Evolutionary conservation across 2,888 invertebrate species (phyloP).

Genomic region (Fissipunctia ypsillon): DNA sequence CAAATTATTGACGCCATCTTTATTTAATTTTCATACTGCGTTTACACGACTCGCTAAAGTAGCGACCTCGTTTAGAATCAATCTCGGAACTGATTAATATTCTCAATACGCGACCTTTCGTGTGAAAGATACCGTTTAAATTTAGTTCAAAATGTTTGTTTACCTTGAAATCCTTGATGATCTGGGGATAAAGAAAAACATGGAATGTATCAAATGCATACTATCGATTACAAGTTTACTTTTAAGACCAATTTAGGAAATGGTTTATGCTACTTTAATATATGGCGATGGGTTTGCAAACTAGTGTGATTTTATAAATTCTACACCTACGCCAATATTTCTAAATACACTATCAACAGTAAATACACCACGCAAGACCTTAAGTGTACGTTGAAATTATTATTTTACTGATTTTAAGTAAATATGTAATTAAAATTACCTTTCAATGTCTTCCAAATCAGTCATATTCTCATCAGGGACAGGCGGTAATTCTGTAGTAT

Average conservation of each 20-base stretch:
- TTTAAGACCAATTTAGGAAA: constrained; percentile 37
- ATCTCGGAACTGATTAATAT: constrained; percentile 55
- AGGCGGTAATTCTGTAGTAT: constrained; percentile 87
- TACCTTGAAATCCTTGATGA: constrained; percentile 63
- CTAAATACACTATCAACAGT: constrained; percentile 16
- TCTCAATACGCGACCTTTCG: constrained; percentile 41
- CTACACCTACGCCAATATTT: constrained; percentile 41
- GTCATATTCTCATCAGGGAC: constrained; percentile 86
- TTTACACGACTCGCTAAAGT: constrained; percentile 39
- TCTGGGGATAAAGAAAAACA: constrained; percentile 63
- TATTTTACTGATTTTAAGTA: constrained; percentile 16
- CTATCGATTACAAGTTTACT: constrained; percentile 15
- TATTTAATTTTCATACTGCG: constrained; percentile 53
- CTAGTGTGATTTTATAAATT: constrained; percentile 52
- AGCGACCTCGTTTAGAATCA: constrained; percentile 50
- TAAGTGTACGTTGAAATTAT: constrained; percentile 14
- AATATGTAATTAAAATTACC: constrained; percentile 72
- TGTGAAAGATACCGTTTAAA: constrained; percentile 47
- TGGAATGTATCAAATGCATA: constrained; percentile 57
- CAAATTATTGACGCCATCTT: constrained; percentile 52
- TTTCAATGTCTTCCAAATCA: constrained; percentile 88
- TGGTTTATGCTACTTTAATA: constrained; percentile 30
- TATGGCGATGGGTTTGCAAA: constrained; percentile 61
- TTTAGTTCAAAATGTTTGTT: constrained; percentile 58
- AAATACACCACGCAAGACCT: constrained; percentile 13